Base-by-base conservation (phyloP, 1,140 invertebrate species). In the Papilio helenus region DNA sequence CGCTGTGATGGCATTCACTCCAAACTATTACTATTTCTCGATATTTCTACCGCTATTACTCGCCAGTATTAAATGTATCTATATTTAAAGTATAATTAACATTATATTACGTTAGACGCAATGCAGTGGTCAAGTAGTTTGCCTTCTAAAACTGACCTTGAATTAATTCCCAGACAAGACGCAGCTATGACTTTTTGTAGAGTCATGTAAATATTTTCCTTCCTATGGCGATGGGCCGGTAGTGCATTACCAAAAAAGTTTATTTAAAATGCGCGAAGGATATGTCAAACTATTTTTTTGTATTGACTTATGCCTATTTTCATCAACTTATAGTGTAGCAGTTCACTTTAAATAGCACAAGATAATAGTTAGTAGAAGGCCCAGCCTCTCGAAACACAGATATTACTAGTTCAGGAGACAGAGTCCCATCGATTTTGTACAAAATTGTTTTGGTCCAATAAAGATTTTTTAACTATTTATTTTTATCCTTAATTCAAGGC, bases 91-190 rank as follows among this genome's bases (percentile, higher is more conserved):
- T 1, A 9, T 8, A 20, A 61, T 26, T 14, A n/a, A 12, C 58
- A 23, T 61, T 2, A 61, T 23, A 26, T 61, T 26, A 26, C 3
- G 9, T 4, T 23, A 3, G 2, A 7, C 2, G 29, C 14, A 61
- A 26, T 61, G 12, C 2, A 29, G 58, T 61, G 3, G 58, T 5
- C 49, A 61, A 61, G 58, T 61, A 12, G 58, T 61, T 61, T 61
- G 58, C 58, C 58, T 61, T 61, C 58, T 61, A 61, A 61, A 61
- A 61, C 23, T 61, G 58, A 61, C 58, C 58, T 26, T 61, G 20
- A 61, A 61, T 61, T 61, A 14, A 61, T 26, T 26, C 5, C 9
- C 55, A 23, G n/a, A 58, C 8, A 7, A 23, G 23, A 9, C 58
- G 12, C 10, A 61, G 58, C 23, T 23, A 26, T 14, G 23, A 61